Conservation (phyloP, 2,888 invertebrate genomes). For the Hartigia nigra region DNA sequence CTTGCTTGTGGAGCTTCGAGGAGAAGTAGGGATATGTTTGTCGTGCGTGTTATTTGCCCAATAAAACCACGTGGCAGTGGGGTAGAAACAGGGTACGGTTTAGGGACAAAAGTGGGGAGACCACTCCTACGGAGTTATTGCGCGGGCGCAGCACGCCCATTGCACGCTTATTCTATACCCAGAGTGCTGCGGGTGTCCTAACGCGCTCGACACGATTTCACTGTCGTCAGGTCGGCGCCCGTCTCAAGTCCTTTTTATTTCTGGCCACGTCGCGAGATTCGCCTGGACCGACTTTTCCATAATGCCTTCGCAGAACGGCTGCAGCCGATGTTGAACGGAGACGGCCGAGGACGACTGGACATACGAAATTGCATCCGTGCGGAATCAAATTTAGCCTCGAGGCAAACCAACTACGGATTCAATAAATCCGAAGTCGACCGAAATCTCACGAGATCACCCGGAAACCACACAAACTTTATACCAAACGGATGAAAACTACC, state of each 20-base stretch:
- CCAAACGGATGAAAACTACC: background rate
- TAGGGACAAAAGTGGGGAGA: conserved; percentile 9
- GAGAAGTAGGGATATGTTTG: conserved; percentile 55
- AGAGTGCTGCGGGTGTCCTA: conserved; percentile 3
- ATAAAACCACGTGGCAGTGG: conserved; percentile 60
- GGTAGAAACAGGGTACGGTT: conserved; percentile 10
- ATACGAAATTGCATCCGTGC: background rate
- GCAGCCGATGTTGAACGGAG: background rate
- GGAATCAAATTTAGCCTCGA: background rate
- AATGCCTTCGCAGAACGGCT: background rate
- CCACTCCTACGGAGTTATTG: conserved; percentile 3
- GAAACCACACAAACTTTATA: background rate
- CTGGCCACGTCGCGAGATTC: conserved; percentile 1
- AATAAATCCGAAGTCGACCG: background rate
- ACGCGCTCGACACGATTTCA: background rate
- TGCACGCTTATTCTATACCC: conserved; percentile 26
- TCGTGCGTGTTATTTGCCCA: conserved; percentile 63
- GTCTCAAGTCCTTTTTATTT: background rate
- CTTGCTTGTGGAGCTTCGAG: conserved; percentile 9
- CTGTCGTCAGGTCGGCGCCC: conserved; percentile 6
- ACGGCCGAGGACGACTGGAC: background rate
- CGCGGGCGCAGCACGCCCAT: conserved; percentile 32
- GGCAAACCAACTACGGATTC: background rate
- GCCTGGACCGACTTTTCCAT: background rate
- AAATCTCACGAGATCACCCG: background rate